Evolutionary conservation across 1,140 invertebrate species (phyloP).

Genomic region (Macrocentrus cingulum): DNA sequence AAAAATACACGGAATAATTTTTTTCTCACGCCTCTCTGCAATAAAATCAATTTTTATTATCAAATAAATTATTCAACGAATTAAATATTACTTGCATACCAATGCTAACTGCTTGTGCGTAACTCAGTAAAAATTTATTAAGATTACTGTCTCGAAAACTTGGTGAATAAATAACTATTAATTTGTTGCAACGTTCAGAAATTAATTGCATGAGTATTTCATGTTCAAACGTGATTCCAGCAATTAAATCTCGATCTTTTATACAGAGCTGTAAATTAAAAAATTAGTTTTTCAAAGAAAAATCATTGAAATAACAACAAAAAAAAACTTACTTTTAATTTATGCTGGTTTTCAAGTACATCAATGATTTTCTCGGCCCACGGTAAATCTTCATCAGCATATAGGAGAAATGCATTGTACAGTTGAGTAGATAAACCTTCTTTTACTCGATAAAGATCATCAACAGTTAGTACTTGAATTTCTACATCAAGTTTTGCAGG

Average conservation of each 20-base stretch:
- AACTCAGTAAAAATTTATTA: conserved; percentile 72
- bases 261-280: conserved; percentile 62
- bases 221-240: conserved; percentile 67
- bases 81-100: conserved; percentile 55
- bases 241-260: conserved; percentile 69
- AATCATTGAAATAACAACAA: not conserved
- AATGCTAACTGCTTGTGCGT: conserved; percentile 73
- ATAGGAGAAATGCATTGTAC: conserved; percentile 75
- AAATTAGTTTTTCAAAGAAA: not conserved
- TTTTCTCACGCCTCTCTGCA: conserved; percentile 61
- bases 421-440: conserved; percentile 59
- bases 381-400: conserved; percentile 67
- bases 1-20: conserved; percentile 70
- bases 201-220: conserved; percentile 73
- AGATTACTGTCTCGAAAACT: conserved; percentile 70
- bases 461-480: conserved; percentile 41
- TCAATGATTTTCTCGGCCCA: conserved; percentile 66
- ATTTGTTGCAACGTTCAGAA: conserved; percentile 69
- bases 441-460: conserved; percentile 58
- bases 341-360: conserved; percentile 64
- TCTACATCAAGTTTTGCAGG: conserved; percentile 35
- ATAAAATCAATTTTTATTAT: conserved; percentile 19
- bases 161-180: conserved; percentile 73
- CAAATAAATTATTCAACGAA: not conserved
- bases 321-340: conserved; percentile 61